These are phyloP conservation scores for Bombus superbus DNA, from an alignment of 1,140 invertebrate genomes.

Conservation along the genomic window DNA sequence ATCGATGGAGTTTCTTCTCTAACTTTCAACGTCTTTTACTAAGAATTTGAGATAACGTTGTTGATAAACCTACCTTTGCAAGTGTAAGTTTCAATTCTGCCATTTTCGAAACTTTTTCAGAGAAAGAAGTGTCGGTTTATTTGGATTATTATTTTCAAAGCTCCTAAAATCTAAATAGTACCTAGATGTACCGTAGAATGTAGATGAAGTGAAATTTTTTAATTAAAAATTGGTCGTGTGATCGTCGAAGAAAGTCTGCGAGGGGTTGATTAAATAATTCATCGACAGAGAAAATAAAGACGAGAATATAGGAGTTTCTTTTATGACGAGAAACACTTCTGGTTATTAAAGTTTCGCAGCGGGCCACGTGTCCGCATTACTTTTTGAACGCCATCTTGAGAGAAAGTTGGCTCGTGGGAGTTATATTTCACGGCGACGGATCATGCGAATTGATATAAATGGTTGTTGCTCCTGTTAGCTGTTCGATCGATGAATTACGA, in stretches of 20 bases:
- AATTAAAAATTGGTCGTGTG: not conserved
- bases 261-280: slow-evolving; percentile 26
- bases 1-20: no score
- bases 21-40: no score
- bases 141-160: no score
- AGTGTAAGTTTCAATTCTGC: no score
- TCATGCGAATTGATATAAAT: slow-evolving; percentile 71
- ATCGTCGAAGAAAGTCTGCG: not conserved
- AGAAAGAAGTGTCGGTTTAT: no score
- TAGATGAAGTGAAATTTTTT: not conserved
- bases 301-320: not conserved
- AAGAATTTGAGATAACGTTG: no score
- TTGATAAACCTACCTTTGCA: no score
- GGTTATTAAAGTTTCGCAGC: slow-evolving; percentile 30
- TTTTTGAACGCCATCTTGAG: slow-evolving; percentile 47
- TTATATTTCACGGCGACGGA: slow-evolving; percentile 37
- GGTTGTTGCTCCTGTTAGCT: slow-evolving; percentile 11
- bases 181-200: no score
- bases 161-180: no score
- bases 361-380: slow-evolving; percentile 54
- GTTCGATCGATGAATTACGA: slow-evolving; percentile 44
- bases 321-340: slow-evolving; percentile 37
- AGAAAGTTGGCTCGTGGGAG: slow-evolving; percentile 7
- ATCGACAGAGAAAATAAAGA: not conserved
- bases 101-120: no score